Base-by-base conservation (phyloP, 2,113 vertebrate species). In the Dascyllus trimaculatus region DNA sequence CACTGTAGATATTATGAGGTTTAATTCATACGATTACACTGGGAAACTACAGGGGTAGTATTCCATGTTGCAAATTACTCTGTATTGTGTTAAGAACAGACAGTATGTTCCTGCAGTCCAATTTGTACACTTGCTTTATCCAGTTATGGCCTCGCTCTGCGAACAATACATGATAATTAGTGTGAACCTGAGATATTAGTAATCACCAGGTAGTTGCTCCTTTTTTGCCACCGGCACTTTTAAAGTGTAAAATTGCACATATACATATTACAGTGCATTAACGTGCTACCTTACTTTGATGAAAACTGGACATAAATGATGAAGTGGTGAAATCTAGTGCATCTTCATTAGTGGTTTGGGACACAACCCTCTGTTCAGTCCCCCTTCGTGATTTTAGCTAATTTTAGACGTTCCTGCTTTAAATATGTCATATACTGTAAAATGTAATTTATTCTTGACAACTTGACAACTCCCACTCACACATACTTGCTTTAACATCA, bases 381-480 rank as follows among this genome's bases (percentile, higher is more conserved):
- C 19, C 5, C 15, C 1, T 46, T 10, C 19, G 2, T 11, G 1
- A 40, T 24, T 75, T 45, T 38, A 32, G n/a, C n/a, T 29, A 1
- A 2, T 45, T 35, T 35, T 35, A 35, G 32, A 35, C 32, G 32
- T 9, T 7, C 17, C 10, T 53, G 9, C 8, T 52, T 43, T 29
- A 53, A 66, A 69, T 43, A 13, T 15, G 26, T 43, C 32, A 45
- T n/a, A 67, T 51, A 29, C 5, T 11, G 35, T 4, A 63, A 18
- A 46, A 74, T 75, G 24, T 59, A 71, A 76, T 82, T 82, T 82
- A 84, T 78, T 78, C 65, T 63, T 54, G 38, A 51, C 48, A 75
- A 67, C 65, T 67, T 54, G 38, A 51, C 48, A 75, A 62, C 40
- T 59, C 73, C 43, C 26, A 54, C 71, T 58, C 51, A 22, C 26